A percentile compares a stretch with the other conserved stretches of the same genome.
phyloP scores from a whole-genome alignment of 1,140 invertebrate genomes.

The Tribolium madens region DNA sequence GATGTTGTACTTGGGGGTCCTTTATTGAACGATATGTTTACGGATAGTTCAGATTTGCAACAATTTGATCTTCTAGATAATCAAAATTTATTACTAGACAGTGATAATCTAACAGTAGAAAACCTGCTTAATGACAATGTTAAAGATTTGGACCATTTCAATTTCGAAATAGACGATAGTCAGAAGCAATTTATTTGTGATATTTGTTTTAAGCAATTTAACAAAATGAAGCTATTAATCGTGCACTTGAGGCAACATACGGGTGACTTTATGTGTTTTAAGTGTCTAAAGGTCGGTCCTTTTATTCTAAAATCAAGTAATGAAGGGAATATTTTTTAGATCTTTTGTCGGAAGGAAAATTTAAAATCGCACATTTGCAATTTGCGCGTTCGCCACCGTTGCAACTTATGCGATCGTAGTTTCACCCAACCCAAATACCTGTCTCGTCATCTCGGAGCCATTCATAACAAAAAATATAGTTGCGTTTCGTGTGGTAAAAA shows the following conservation, averaged over 20 bases:
- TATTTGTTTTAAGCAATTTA: conserved; percentile 69
- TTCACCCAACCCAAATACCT: conserved; percentile 62
- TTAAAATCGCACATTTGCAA: conserved; percentile 61
- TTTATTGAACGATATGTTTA: conserved; percentile 55
- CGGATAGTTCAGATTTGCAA: conserved; percentile 52
- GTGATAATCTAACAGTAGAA: conserved; percentile 55
- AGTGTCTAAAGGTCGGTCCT: conserved; percentile 62
- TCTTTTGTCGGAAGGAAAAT: conserved; percentile 64
- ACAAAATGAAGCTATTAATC: conserved; percentile 66
- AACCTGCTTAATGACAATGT: conserved; percentile 54
- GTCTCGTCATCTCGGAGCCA: conserved; percentile 57
- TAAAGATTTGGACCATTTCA: conserved; percentile 57
- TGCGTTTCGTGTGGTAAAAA: conserved; percentile 56
- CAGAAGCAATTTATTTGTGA: conserved; percentile 66
- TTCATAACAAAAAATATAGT: conserved; percentile 54
- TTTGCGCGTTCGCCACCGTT: conserved; percentile 49
- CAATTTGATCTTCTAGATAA: conserved; percentile 52
- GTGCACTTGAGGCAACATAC: conserved; percentile 70
- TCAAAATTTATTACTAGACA: conserved; percentile 58
- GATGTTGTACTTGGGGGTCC: conserved; percentile 56
- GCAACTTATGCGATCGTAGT: conserved; percentile 57
- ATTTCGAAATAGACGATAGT: conserved; percentile 58
- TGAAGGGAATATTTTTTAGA: conserved; percentile 50
- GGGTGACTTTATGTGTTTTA: conserved; percentile 67
- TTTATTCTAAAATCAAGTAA: too few species aligned